Conservation (phyloP, 2,797 vertebrate genomes). For the Anabas testudineus region DNA sequence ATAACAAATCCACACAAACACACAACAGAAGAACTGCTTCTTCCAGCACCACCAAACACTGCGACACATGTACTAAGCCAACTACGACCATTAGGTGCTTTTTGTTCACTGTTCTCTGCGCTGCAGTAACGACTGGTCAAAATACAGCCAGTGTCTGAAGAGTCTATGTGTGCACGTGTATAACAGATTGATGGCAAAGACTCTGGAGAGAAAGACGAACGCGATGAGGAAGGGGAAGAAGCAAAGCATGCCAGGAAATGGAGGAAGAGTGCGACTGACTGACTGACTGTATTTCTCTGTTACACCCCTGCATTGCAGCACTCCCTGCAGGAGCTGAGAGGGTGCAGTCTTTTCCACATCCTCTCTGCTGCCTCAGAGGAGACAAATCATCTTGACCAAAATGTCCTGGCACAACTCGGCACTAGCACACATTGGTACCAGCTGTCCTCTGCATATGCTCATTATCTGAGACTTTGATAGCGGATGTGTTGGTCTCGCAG, state of each 20-base stretch:
- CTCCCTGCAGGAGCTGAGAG: constrained; percentile 77
- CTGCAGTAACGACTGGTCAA: constrained; percentile 47
- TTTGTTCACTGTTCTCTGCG: constrained; percentile 45
- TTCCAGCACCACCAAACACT: constrained; percentile 30
- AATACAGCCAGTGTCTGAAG: background rate
- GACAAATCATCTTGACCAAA: constrained; percentile 64
- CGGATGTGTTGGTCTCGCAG: constrained; percentile 30
- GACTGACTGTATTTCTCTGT: constrained; percentile 67
- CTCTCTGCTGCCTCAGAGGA: constrained; percentile 65
- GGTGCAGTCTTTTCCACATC: constrained; percentile 75
- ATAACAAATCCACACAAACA: constrained; percentile 4
- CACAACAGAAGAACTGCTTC: constrained; percentile 30
- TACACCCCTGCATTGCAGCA: constrained; percentile 89
- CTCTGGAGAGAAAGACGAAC: constrained; percentile 25
- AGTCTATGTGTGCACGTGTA: constrained; percentile 7
- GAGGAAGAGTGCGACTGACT: constrained; percentile 45
- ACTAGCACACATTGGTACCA: constrained; percentile 11
- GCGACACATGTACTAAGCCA: constrained; percentile 35
- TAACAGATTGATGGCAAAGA: background rate
- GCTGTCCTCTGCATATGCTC: constrained; percentile 30
- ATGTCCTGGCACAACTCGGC: constrained; percentile 45
- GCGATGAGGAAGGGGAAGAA: constrained; percentile 20
- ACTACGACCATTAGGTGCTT: constrained; percentile 48
- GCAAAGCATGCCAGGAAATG: constrained; percentile 12
- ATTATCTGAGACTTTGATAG: constrained; percentile 40